Evolutionary conservation across 2,888 invertebrate species (phyloP).

Genomic region (Lasioglossum morio): DNA sequence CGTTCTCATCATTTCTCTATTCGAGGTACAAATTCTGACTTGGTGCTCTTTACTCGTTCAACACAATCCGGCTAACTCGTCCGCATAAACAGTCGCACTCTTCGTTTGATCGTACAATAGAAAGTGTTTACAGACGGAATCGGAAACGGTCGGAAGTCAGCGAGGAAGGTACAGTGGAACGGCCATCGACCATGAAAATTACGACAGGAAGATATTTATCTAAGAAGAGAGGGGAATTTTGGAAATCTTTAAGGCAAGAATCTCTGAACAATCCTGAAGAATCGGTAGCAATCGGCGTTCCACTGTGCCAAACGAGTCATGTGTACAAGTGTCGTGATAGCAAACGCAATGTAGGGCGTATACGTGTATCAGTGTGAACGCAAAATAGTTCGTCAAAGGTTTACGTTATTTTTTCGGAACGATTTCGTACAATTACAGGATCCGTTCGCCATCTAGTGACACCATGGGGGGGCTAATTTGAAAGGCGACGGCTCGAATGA

Average conservation of each 20-base stretch:
- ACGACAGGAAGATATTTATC: background rate
- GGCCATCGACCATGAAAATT: background rate
- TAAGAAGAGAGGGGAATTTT: background rate
- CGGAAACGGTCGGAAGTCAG: conserved; percentile 22
- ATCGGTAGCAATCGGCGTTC: conserved; percentile 16
- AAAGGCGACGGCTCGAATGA: conserved; percentile 35
- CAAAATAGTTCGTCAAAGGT: conserved; percentile 24
- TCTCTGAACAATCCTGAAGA: background rate
- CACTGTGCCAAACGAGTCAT: conserved; percentile 28
- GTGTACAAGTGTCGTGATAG: conserved; percentile 54
- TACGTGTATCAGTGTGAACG: conserved; percentile 51
- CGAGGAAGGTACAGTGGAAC: conserved; percentile 22
- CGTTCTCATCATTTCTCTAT: background rate
- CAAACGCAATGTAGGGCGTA: conserved; percentile 41
- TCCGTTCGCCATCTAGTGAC: conserved; percentile 23
- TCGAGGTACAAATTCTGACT: background rate
- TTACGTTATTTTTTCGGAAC: conserved; percentile 16
- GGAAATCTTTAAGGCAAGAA: background rate
- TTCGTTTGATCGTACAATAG: background rate
- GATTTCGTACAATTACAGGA: conserved; percentile 32
- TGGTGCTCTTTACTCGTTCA: background rate
- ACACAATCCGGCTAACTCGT: background rate
- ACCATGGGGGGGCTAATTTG: conserved; percentile 46
- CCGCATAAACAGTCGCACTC: conserved; percentile 1
- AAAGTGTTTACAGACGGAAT: background rate